A percentile compares a stretch with the other conserved stretches of the same genome.
phyloP scores from a whole-genome alignment of 2,113 vertebrate species.

The Pungitius pungitius region DNA sequence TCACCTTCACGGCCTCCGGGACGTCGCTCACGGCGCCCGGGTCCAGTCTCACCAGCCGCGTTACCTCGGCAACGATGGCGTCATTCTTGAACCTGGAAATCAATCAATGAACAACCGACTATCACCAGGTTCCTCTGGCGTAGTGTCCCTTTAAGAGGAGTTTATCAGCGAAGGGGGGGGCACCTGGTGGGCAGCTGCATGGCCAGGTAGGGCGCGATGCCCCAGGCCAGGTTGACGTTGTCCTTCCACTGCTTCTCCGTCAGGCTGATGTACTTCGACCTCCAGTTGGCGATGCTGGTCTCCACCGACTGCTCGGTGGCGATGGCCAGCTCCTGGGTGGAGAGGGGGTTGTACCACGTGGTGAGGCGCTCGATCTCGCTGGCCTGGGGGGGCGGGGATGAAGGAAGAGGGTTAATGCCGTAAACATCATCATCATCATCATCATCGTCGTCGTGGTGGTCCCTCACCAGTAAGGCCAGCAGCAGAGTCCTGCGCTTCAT shows the following conservation, averaged over 20 bases:
- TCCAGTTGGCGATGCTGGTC: slow-evolving; percentile 96
- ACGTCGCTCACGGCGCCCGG: slow-evolving; percentile 94
- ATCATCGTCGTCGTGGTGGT: not conserved
- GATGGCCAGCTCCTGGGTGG: slow-evolving; percentile 91
- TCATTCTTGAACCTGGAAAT: slow-evolving; percentile 94
- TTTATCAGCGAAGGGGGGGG: not conserved
- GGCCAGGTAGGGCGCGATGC: slow-evolving; percentile 93
- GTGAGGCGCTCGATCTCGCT: slow-evolving; percentile 96
- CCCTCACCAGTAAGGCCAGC: slow-evolving; percentile 89
- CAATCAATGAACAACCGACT: too few relatives aligned
- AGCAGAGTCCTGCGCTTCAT: slow-evolving; percentile 95
- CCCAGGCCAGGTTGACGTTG: slow-evolving; percentile 97
- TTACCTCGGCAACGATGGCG: slow-evolving; percentile 95
- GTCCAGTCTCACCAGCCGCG: slow-evolving; percentile 93
- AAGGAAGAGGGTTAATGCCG: not conserved
- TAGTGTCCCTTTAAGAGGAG: not conserved
- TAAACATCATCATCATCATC: not conserved
- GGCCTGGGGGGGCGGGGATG: slow-evolving; percentile 80
- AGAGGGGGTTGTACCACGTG: slow-evolving; percentile 98
- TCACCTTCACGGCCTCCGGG: slow-evolving; percentile 96
- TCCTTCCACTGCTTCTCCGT: slow-evolving; percentile 99
- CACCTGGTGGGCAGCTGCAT: slow-evolving; percentile 87
- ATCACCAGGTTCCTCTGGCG: too few relatives aligned
- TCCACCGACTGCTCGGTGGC: slow-evolving; percentile 91
- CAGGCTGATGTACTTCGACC: slow-evolving; percentile 94